Percentiles rank a stretch among this genome's conserved stretches.
These are phyloP conservation scores for Brachionichthys hirsutus DNA, from an alignment of 2,113 vertebrate species.

Conservation along the genomic window DNA sequence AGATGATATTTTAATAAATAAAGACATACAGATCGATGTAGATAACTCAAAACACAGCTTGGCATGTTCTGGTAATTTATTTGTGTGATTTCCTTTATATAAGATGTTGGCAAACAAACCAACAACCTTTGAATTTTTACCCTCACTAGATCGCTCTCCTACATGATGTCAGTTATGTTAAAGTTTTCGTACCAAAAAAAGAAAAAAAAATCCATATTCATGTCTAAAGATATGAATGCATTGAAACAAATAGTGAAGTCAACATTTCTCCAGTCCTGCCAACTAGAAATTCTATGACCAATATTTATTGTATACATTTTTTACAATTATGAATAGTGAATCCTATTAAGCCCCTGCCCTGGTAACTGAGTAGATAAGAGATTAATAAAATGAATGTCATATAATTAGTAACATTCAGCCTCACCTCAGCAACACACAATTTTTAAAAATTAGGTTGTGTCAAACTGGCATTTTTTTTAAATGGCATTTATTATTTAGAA, in stretches of 20 bases:
- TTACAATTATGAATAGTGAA: conserved; percentile 28
- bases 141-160: background rate
- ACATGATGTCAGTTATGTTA: too few species aligned
- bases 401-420: conserved; percentile 28
- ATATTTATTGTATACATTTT: conserved; percentile 11
- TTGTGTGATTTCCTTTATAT: too few species aligned
- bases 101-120: too few species aligned
- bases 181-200: too few species aligned
- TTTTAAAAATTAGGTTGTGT: conserved; percentile 5
- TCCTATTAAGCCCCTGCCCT: conserved; percentile 25
- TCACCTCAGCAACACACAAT: conserved; percentile 12
- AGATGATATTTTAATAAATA: too few species aligned
- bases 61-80: too few species aligned
- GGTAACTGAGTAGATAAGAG: conserved; percentile 29
- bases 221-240: background rate
- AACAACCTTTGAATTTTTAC: background rate
- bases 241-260: background rate
- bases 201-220: background rate
- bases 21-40: too few species aligned
- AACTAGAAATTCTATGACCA: background rate
- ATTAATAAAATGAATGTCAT: conserved; percentile 27
- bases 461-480: too few species aligned
- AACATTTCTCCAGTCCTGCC: conserved; percentile 7
- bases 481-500: background rate
- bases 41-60: too few species aligned